phyloP scores from a whole-genome alignment of 2,113 vertebrate species.

The Perca fluviatilis region DNA sequence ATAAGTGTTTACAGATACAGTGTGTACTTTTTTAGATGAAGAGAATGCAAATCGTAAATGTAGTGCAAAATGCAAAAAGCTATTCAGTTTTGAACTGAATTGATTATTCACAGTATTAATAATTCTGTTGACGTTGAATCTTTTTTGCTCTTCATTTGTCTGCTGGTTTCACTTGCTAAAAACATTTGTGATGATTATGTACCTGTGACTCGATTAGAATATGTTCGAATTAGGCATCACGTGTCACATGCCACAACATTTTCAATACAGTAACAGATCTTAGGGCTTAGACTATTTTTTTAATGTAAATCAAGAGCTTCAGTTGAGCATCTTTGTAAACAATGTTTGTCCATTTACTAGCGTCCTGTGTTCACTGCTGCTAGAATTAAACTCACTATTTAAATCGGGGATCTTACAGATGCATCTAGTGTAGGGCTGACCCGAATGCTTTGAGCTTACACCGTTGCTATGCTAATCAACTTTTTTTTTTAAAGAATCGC shows the following conservation, averaged over 20 bases:
- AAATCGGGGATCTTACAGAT: background rate
- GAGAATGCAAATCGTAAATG: background rate
- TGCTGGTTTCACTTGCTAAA: background rate
- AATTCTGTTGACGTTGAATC: background rate
- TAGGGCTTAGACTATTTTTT: no score
- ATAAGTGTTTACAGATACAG: background rate
- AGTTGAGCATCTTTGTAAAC: background rate
- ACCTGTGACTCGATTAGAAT: background rate
- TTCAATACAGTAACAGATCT: no score
- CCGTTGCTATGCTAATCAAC: no score
- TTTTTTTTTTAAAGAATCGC: no score
- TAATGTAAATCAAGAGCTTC: background rate
- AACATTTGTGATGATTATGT: background rate
- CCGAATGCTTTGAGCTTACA: no score
- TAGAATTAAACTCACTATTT: background rate
- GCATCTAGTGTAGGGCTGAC: no score
- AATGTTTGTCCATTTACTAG: background rate
- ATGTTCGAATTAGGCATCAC: background rate
- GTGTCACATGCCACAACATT: background rate
- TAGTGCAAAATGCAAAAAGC: background rate
- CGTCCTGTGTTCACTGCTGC: background rate
- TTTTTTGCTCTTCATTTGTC: background rate
- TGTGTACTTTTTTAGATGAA: background rate
- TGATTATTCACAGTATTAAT: background rate
- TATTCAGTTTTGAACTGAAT: background rate